Base-by-base conservation (phyloP, 1,140 invertebrate species). In the Aphelenchoides fujianensis region DNA sequence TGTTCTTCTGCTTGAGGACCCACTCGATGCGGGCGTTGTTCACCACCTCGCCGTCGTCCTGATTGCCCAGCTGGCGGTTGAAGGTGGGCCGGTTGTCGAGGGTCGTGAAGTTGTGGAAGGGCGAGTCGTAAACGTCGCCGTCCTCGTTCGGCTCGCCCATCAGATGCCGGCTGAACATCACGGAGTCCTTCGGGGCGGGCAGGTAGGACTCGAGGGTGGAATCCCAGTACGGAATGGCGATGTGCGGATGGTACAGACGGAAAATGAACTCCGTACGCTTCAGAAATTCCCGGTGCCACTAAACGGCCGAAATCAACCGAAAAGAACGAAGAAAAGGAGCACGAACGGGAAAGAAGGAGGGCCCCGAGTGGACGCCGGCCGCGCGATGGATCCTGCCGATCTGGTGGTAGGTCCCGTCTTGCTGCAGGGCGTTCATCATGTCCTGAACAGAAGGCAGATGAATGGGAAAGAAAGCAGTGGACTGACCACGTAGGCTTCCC, bases 171-270 rank as follows among this genome's bases (percentile, higher is more conserved):
- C 77, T 79, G 77, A 85, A 87, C 3, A 86, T 66, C 31, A 85
- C 78, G 0, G 86, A 87, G 27, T 80, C 71, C 28, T 70, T 54
- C 12, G 82, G 79, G 70, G 84, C 77, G 0, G 79, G 78, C 37
- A 86, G 71, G 62, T 81, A 81, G 16, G 70, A 64, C 70, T 86
- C 86, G 16, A 86, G 19, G 2, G 80, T 75, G 5, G 78, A 80
- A 53, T 86, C 84, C 85, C 85, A 86, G 76, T 86, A 86, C 3
- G 86, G 86, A 5, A 86, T 66, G 3, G 84, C 80, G 0, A 85
- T 73, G 3, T 70, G 57, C 5, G 79, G 79, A 64, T 85, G 78
- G 34, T 80, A 61, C 55, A 76, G 59, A 36, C 79, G 37, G 7
- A 84, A 37, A 7, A 79, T 76, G 16, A 80, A 72, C 72, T 83